Percentiles rank a stretch among this genome's conserved stretches.
phyloP scores from a whole-genome alignment of 1,140 invertebrate species.

The Trichonephila clavipes region DNA sequence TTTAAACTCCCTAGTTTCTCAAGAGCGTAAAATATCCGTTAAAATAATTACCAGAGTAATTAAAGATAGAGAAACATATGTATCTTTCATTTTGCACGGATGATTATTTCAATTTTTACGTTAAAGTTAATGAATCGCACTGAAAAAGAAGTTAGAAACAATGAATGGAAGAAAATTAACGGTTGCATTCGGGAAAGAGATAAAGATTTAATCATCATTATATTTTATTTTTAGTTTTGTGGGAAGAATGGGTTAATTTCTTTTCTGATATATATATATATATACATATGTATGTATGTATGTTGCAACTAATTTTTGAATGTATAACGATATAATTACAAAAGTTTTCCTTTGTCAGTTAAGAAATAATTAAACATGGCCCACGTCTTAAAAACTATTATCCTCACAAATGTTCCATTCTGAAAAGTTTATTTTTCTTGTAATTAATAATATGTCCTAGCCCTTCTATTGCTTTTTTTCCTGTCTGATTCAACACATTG shows the following conservation, averaged over 20 bases:
- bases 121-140: neutral
- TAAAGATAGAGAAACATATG: neutral
- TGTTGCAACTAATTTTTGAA: neutral
- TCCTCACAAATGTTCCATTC: neutral
- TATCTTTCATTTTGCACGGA: neutral
- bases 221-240: neutral
- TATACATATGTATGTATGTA: too few relatives aligned
- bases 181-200: neutral
- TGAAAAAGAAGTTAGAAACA: neutral
- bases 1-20: neutral
- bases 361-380: neutral
- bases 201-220: neutral
- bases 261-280: neutral
- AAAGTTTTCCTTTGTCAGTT: neutral
- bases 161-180: neutral
- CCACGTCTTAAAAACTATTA: neutral
- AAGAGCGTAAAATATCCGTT: neutral
- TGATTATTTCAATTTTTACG: neutral
- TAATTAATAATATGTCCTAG: too few relatives aligned
- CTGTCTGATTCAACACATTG: too few relatives aligned
- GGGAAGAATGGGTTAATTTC: neutral
- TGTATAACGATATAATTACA: neutral
- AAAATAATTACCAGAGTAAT: neutral
- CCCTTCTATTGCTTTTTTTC: too few relatives aligned
- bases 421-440: too few relatives aligned